Conservation (phyloP, 2,797 vertebrate genomes). For the Hypotaenidia okinawae region DNA sequence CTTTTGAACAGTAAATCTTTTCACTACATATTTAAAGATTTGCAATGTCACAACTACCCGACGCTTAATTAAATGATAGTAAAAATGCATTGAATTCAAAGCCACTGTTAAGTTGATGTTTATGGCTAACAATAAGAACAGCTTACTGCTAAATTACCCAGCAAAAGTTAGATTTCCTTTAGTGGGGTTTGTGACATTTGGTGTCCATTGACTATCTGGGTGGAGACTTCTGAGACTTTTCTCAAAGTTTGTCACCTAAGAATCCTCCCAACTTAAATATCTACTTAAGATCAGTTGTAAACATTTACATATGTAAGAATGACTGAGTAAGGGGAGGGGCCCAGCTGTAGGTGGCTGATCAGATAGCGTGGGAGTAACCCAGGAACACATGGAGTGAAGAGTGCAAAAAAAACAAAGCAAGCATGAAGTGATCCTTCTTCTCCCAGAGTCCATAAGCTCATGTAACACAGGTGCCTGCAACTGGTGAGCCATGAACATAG, state of each 20-base stretch:
- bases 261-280: not conserved
- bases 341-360: not conserved
- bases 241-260: not conserved
- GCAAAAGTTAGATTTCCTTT: not conserved
- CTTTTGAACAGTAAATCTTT: not conserved
- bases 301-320: not conserved
- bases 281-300: not conserved
- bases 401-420: not conserved
- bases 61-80: not conserved
- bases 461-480: not conserved
- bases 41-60: not conserved
- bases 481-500: accelerated
- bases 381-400: not conserved
- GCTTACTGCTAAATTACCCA: not conserved
- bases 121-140: not conserved
- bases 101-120: not conserved
- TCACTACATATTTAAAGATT: not conserved
- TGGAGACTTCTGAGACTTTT: not conserved
- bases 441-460: not conserved
- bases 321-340: not conserved
- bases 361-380: accelerated
- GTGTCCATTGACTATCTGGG: not conserved
- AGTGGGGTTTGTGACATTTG: not conserved
- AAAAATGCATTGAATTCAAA: not conserved
- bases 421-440: not conserved